These are phyloP conservation scores for Agrochola circellaris DNA, from an alignment of 2,888 invertebrate genomes.

Conservation along the genomic window DNA sequence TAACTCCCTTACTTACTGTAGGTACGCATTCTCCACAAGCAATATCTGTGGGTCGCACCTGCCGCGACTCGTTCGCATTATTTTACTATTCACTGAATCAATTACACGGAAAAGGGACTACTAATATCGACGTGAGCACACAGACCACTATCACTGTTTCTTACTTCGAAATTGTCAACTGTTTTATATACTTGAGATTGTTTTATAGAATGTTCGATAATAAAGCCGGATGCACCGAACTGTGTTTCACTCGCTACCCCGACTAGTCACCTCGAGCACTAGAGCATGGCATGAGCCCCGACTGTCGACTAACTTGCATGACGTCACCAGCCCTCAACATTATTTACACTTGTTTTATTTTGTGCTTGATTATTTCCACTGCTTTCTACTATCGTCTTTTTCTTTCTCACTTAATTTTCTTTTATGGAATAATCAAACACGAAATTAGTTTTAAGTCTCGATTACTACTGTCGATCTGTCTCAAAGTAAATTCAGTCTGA, in stretches of 20 bases:
- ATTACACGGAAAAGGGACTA: slow-evolving; percentile 61
- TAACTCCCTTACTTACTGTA: slow-evolving; percentile 73
- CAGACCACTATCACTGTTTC: slow-evolving; percentile 80
- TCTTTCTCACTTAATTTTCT: slow-evolving; percentile 48
- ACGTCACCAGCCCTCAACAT: slow-evolving; percentile 68
- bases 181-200: slow-evolving; percentile 77
- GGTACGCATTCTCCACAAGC: slow-evolving; percentile 74
- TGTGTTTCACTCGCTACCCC: slow-evolving; percentile 90
- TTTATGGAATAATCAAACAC: slow-evolving; percentile 76
- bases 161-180: slow-evolving; percentile 83
- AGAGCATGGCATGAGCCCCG: slow-evolving; percentile 87
- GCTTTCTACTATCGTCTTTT: slow-evolving; percentile 51
- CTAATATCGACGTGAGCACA: slow-evolving; percentile 78
- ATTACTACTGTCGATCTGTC: slow-evolving; percentile 54
- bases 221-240: slow-evolving; percentile 89
- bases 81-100: slow-evolving; percentile 67
- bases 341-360: slow-evolving; percentile 66
- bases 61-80: slow-evolving; percentile 76
- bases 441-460: slow-evolving; percentile 69
- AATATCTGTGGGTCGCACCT: slow-evolving; percentile 77
- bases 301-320: slow-evolving; percentile 85
- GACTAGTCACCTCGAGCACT: slow-evolving; percentile 83
- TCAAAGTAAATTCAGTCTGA: slow-evolving; percentile 55
- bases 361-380: slow-evolving; percentile 76
- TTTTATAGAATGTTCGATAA: slow-evolving; percentile 81